Conservation (phyloP, 2,888 invertebrate species). For the Lasioglossum figueresi region DNA sequence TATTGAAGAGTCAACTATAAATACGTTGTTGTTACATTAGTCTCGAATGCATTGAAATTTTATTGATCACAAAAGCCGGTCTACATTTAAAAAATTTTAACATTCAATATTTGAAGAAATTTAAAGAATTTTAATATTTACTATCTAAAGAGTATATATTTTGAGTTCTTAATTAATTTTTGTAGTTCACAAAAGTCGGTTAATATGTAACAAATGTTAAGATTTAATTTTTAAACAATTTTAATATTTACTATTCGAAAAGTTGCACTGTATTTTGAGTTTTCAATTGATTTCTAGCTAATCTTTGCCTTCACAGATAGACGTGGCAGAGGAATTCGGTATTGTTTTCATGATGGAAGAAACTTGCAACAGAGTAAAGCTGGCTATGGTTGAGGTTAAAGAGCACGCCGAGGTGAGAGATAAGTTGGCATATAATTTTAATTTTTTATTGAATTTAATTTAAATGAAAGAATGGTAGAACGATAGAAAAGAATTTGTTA, state of each 20-base stretch:
- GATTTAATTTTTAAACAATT: not conserved
- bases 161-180: no score
- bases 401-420: conserved; percentile 73
- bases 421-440: not conserved
- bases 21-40: not conserved
- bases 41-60: not conserved
- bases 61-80: not conserved
- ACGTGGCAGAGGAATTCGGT: conserved; percentile 77
- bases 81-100: no score
- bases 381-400: conserved; percentile 71
- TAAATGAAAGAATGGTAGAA: not conserved
- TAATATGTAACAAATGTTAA: not conserved
- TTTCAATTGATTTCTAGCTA: not conserved
- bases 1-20: no score
- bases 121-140: no score
- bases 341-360: conserved; percentile 81
- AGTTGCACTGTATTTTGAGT: not conserved
- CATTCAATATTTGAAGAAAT: no score
- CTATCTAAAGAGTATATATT: no score
- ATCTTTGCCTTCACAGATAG: conserved; percentile 75
- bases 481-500: not conserved
- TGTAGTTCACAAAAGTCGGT: no score
- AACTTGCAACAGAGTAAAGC: conserved; percentile 77
- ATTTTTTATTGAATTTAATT: not conserved
- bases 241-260: not conserved